Evolutionary conservation across 2,797 vertebrate genomes (phyloP), one percentile per base, ranked within the genome.

Genomic region (Rhinella marina): DNA sequence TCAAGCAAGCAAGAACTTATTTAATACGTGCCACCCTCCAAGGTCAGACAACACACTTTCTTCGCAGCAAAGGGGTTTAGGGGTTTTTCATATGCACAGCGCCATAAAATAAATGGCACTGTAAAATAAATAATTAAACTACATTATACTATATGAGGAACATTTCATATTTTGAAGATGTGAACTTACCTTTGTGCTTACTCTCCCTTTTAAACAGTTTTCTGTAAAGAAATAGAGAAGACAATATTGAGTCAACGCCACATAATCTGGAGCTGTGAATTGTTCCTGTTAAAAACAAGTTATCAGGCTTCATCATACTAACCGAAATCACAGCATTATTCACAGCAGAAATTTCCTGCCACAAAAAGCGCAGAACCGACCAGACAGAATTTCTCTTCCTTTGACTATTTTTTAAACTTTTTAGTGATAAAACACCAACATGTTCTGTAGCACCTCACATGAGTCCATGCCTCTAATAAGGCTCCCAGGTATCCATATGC

Each of bases 141-240:
- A 59, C 10, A 62, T 7, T 41, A 41, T 41, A 41, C 14, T 6
- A 59, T 14, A 62, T 7, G 21, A n/a, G 61, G 21, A 7, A 62
- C 21, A 1, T 1, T 23, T 7, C 61, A 27, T 14, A 27, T 27
- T 5, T 25, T 66, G 12, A 25, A 66, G 8, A 66, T 13, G 8
- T 48, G 29, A 9, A 68, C 59, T 72, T 88, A 88, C 87, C 64
- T 84, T 75, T 87, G 11, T 57, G 12, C 70, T 84, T 88, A 17
- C 13, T 70, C 64, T 83, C 50, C 73, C 77, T 66, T 17, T 80
- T 79, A 41, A 78, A 70, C 16, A 84, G 23, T 48, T 79, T 72
- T 50, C 87, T 88, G 75, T 17, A 84, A 88, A 27, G 21, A 72
- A 84, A 57, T 48, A 12, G 21, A 29, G 23, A 10, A 29, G 21